Evolutionary conservation across 2,113 vertebrate genomes (phyloP), one percentile per base, ranked within the genome.

Genomic region (Anarhynchus alexandrinus): DNA sequence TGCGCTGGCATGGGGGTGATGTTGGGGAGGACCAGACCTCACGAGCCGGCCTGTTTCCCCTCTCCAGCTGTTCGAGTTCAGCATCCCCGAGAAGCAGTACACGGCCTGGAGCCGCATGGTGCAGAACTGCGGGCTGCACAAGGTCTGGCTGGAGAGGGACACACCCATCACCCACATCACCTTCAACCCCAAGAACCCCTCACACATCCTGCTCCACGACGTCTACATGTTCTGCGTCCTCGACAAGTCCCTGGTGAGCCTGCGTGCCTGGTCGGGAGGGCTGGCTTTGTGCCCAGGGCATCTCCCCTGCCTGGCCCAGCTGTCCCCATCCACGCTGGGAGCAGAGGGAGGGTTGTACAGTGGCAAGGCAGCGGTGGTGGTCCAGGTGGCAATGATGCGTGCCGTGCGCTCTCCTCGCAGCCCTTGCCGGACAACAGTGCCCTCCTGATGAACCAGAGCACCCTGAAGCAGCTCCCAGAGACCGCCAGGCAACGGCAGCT

Each of bases 191-290:
- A 96, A 92, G 74, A 98, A 98, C 72, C 97, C 98, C 2, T 93
- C 97, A 0, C 98, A 99, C 92, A 98, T 99, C 92, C 84, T 99
- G 27, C 97, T 99, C n/a, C 99, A 99, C 1, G 99, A 99, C 90
- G 52, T 59, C 25, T 98, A 98, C 98, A 99, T 99, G 99, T 98
- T 99, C 97, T 99, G 99, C 52, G 87, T 99, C 96, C 97, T 99
- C 6, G 99, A 99, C 97, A 99, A 99, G 97, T 99, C 98, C 15
- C 97, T 99, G 99, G 99, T 99, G 97, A 97, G 98, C 21, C 0
- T 1, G 0, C 0, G 3, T 11, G 34, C 26, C 12, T 0, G 3
- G 11, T 4, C 0, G 1, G 40, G 18, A 40, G 81, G 62, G 32
- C 45, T 20, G 62, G 13, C 29, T 40, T 36, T 26, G 85, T 23